A percentile compares a stretch with the other conserved stretches of the same genome.
These are phyloP conservation scores for Argya squamiceps DNA, from an alignment of 2,797 vertebrate genomes.

Conservation along the genomic window DNA sequence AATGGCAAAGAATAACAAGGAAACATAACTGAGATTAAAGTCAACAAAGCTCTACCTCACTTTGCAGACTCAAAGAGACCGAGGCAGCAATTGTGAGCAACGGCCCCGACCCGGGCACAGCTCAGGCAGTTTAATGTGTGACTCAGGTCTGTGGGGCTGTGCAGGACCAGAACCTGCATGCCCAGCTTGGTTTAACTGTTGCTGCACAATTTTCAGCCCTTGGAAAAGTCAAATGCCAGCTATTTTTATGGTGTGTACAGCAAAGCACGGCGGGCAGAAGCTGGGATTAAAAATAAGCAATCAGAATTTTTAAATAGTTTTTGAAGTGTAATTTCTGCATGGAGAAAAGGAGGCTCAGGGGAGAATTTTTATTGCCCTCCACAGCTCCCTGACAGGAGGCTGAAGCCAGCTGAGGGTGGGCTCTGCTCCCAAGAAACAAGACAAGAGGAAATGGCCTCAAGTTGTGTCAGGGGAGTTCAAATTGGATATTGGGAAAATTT, in stretches of 20 bases:
- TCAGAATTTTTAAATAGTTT: background rate
- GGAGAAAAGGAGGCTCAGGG: background rate
- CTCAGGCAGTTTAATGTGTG: background rate
- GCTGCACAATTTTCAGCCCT: background rate
- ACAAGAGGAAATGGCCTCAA: background rate
- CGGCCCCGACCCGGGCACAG: background rate
- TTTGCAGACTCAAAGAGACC: background rate
- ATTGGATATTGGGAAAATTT: background rate
- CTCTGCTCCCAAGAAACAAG: background rate
- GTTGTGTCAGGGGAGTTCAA: background rate
- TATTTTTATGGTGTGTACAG: fast-evolving
- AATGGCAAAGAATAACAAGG: slow-evolving; percentile 1
- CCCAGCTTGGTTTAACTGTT: background rate
- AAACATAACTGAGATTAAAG: background rate
- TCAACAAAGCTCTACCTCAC: background rate
- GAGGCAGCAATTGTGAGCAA: background rate
- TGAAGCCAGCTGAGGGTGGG: fast-evolving
- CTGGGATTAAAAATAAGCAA: background rate
- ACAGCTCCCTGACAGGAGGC: background rate
- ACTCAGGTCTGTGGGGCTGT: background rate
- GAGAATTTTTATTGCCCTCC: background rate
- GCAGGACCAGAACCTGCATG: background rate
- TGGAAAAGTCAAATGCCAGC: background rate
- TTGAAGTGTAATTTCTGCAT: background rate
- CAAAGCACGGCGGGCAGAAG: fast-evolving